phyloP scores from a whole-genome alignment of 2,888 invertebrate genomes.

The Bruchidius siliquastri region DNA sequence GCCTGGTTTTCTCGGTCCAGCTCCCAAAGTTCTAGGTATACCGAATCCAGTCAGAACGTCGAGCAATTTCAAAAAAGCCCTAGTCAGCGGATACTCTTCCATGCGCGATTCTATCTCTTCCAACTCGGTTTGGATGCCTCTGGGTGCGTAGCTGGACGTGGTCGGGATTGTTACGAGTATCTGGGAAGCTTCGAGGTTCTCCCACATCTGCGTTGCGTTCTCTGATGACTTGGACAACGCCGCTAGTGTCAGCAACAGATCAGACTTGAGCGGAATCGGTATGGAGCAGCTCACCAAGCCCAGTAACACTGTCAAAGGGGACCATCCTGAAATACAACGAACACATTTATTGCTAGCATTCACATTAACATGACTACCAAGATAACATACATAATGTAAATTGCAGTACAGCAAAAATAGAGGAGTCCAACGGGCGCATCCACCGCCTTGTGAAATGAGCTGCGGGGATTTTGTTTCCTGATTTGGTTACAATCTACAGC shows the following conservation, averaged over 20 bases:
- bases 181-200: constrained; percentile 76
- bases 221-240: constrained; percentile 74
- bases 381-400: too few relatives aligned
- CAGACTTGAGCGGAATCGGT: constrained; percentile 79
- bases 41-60: constrained; percentile 68
- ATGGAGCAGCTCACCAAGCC: constrained; percentile 83
- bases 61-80: constrained; percentile 73
- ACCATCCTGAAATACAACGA: constrained; percentile 58
- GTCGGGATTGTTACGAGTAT: constrained; percentile 67
- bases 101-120: constrained; percentile 88
- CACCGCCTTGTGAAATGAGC: too few relatives aligned
- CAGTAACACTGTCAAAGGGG: constrained; percentile 72
- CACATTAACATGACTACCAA: too few relatives aligned
- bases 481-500: too few relatives aligned
- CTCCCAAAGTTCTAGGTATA: constrained; percentile 72
- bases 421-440: too few relatives aligned
- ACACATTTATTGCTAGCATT: not conserved
- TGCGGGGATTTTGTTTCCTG: too few relatives aligned
- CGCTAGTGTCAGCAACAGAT: constrained; percentile 72
- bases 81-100: constrained; percentile 85
- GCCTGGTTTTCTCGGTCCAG: constrained; percentile 75
- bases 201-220: constrained; percentile 80
- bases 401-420: too few relatives aligned
- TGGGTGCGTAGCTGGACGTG: constrained; percentile 59
- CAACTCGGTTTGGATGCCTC: constrained; percentile 71